Base-by-base conservation (phyloP, 1,140 invertebrate genomes). In the Teleopsis dalmanni region DNA sequence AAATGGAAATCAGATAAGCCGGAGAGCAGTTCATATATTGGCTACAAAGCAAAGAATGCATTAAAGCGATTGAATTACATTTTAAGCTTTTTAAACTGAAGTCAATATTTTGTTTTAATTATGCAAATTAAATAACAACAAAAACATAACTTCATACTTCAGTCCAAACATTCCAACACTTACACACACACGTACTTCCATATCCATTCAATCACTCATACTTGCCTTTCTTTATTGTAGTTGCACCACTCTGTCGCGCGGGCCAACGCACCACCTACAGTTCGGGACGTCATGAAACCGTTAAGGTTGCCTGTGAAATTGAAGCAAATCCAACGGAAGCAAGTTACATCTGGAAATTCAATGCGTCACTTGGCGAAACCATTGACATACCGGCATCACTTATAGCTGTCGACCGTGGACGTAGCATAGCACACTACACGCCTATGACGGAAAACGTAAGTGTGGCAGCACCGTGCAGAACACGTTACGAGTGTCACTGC, bases 271-370 rank as follows among this genome's bases (percentile, higher is more conserved):
- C 77, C 50, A 75, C 82, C 14, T 87, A 84, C 58, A 84, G 87
- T 13, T 84, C 88, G 2, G 88, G 85, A 0, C 76, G 85, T 36
- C 83, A 86, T 35, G 89, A 92, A 66, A 77, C 78, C 5, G 79
- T 83, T 10, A 79, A 78, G 53, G 85, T 92, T 45, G 75, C 80
- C 3, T 93, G 88, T 69, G 85, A 91, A 60, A 73, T 93, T 33
- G 85, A 89, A 52, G 85, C 87, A n/a, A 91, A 90, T 72, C 88
- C 89, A 51, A 71, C 79, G 53, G 80, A 82, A 49, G 73, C 86
- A 8, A 75, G 71, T 49, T 87, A 85, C 64, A 76, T 75, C 33
- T 88, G 85, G 85, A 84, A 82, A 69, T 87, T 88, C 71, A 87
- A 87, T 72, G 85, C 84, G 60, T 81, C 79, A 14, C 78, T 78